Evolutionary conservation across 2,797 vertebrate species (phyloP), one percentile per base, ranked within the genome.

Genomic region (Sebastiscus albofasciatus): DNA sequence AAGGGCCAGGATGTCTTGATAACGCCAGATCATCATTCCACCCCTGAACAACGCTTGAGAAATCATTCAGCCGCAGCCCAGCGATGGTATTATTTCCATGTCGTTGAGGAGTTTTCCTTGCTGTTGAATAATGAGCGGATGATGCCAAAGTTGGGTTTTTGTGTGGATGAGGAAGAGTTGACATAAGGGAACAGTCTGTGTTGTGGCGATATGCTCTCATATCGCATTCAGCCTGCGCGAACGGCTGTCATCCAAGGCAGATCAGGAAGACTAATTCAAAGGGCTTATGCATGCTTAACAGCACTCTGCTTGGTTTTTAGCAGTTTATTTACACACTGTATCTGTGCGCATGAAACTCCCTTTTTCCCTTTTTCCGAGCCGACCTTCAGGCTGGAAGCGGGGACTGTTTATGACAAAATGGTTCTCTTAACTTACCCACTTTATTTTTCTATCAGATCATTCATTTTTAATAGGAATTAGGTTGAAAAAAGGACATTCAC

Each of bases 191-290:
- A 29, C 61, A 56, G 86, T 74, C 89, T 91, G 91, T 77, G 86
- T 92, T 86, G 83, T 82, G 81, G 77, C 74, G 91, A 92, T 92
- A 89, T 65, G 90, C 83, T 81, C 88, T 89, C 89, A 87, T 90
- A 87, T 90, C 75, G 68, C 72, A 87, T 92, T 92, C 85, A 84
- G 89, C 80, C 77, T 67, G 83, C 4, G 33, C 42, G 27, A 89
- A 83, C 77, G 67, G 83, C 90, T 90, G 92, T 89, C 91, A 90
- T 90, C 89, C 87, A 59, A 85, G 79, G 88, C 91, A 91, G 92
- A 93, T 94, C 92, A 89, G 90, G 89, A 86, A 77, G 90, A 92
- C 92, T 92, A 92, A 94, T 93, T 93, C 90, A 91, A 86, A 92
- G 71, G 84, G 90, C 89, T 94, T 92, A 93, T 89, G 89, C 85